phyloP scores from a whole-genome alignment of 2,113 vertebrate species.

The Osmerus mordax region DNA sequence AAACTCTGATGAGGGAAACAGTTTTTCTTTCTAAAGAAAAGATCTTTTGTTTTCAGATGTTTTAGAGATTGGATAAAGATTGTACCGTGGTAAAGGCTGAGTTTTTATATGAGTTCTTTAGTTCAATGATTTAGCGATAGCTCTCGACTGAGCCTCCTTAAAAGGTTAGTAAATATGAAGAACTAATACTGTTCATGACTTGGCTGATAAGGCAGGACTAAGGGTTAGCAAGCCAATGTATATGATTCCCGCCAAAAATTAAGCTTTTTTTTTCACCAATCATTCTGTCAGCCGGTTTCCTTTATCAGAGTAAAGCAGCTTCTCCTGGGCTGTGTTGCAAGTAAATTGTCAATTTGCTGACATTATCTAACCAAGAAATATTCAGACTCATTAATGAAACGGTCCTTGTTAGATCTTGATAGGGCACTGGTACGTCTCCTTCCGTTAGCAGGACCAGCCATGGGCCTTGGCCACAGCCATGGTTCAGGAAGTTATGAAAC shows the following conservation, averaged over 20 bases:
- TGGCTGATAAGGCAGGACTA: slow-evolving; percentile 30
- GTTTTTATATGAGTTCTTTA: no score
- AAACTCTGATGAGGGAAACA: no score
- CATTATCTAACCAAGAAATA: slow-evolving; percentile 75
- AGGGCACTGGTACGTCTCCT: not conserved
- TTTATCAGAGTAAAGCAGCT: slow-evolving; percentile 52
- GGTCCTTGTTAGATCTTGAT: slow-evolving; percentile 73
- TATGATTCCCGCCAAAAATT: slow-evolving; percentile 57
- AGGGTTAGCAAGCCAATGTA: slow-evolving; percentile 43
- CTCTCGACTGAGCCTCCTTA: not conserved
- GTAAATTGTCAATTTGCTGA: slow-evolving; percentile 70
- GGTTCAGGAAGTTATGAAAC: slow-evolving; percentile 78
- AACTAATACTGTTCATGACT: slow-evolving; percentile 31
- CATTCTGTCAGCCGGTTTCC: slow-evolving; percentile 52
- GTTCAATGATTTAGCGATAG: slow-evolving; percentile 15
- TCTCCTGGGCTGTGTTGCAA: slow-evolving; percentile 56
- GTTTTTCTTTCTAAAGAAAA: not conserved
- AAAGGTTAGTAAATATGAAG: slow-evolving; percentile 43
- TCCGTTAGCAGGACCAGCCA: slow-evolving; percentile 68
- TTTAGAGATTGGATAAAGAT: no score
- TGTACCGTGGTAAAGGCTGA: no score
- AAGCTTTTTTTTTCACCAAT: slow-evolving; percentile 40
- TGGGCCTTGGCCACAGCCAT: slow-evolving; percentile 59
- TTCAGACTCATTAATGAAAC: slow-evolving; percentile 78
- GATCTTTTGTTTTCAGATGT: no score